Conservation (phyloP, 2,797 vertebrate genomes). For the Silurus aristotelis region DNA sequence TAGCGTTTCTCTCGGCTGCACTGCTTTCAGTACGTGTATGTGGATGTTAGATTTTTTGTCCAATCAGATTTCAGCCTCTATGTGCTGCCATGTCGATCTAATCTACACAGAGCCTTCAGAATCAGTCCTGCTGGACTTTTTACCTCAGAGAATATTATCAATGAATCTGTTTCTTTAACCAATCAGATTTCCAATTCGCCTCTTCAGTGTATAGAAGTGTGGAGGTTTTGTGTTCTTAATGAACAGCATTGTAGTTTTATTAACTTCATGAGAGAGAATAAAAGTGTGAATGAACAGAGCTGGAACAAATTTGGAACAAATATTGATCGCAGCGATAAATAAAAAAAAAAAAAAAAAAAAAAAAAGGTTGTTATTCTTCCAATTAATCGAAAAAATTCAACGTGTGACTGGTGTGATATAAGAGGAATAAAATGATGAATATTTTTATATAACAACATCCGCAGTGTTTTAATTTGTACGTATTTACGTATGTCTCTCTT, state of each 20-base stretch:
- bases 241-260: neutral
- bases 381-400: neutral
- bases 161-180: no score
- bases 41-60: no score
- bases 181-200: no score
- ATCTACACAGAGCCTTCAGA: no score
- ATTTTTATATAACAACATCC: neutral
- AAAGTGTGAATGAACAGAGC: neutral
- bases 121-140: no score
- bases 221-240: neutral
- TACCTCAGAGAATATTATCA: no score
- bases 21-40: no score
- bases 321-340: neutral
- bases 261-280: neutral
- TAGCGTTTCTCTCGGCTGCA: no score
- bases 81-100: no score
- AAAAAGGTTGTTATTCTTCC: neutral
- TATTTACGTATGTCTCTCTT: neutral
- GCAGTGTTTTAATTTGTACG: neutral
- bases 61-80: no score
- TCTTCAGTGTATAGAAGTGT: neutral
- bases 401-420: neutral
- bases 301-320: neutral
- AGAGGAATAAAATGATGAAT: neutral
- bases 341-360: neutral